Conservation (phyloP, 2,888 invertebrate genomes). For the Brachyptera putata region DNA sequence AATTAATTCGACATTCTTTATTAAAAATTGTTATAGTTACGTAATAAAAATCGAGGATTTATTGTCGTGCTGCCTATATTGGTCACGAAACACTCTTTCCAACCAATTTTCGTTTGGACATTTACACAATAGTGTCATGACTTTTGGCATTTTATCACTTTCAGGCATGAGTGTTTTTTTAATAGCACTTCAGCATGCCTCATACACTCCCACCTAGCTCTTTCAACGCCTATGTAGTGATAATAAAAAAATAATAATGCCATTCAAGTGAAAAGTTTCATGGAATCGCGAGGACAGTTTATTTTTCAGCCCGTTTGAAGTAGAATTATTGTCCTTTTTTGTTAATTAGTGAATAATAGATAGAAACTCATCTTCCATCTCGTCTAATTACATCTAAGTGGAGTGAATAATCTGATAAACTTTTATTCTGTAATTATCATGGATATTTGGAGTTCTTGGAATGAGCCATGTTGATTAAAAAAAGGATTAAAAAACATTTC, state of each 20-base stretch:
- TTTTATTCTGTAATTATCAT: too few species aligned
- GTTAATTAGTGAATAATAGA: constrained; percentile 15
- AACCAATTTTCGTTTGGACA: not conserved
- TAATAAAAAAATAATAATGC: too few species aligned
- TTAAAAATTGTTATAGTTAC: not conserved
- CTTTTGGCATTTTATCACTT: not conserved
- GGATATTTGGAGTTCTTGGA: too few species aligned
- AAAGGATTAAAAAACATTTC: too few species aligned
- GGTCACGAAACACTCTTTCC: not conserved
- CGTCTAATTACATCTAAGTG: too few species aligned
- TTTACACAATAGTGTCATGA: not conserved
- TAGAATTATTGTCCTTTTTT: constrained; percentile 15
- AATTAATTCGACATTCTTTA: constrained; percentile 1
- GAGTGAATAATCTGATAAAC: too few species aligned
- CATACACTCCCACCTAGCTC: not conserved
- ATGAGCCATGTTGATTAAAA: too few species aligned
- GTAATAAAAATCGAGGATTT: not conserved
- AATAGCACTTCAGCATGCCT: constrained; percentile 9
- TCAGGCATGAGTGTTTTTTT: not conserved
- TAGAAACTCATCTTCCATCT: constrained; percentile 19
- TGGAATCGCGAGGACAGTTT: constrained; percentile 5
- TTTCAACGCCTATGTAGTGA: too few species aligned
- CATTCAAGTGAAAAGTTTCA: not conserved
- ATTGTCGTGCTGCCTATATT: not conserved
- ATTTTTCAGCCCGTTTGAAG: constrained; percentile 11